These are phyloP conservation scores for Procambarus virginalis DNA, from an alignment of 1,140 invertebrate species.

Conservation along the genomic window DNA sequence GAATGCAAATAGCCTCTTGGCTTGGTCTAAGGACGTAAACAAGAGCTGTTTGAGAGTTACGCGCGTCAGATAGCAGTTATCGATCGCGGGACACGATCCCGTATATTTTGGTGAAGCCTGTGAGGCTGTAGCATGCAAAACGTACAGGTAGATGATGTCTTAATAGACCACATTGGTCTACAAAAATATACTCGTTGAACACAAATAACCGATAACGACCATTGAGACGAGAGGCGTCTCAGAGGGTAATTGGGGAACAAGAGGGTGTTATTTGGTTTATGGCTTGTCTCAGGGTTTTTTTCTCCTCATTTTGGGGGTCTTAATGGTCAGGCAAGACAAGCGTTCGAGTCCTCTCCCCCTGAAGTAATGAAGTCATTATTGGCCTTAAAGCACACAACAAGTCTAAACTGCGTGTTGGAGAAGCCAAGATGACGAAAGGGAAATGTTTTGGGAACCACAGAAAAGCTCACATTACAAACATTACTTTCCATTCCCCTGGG, in stretches of 20 bases:
- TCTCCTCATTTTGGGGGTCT: background rate
- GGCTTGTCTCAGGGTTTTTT: background rate
- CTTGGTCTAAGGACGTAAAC: background rate
- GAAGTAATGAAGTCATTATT: conserved; percentile 5
- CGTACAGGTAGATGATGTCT: background rate
- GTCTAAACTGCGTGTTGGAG: background rate
- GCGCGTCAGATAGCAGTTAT: background rate
- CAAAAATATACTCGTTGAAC: background rate
- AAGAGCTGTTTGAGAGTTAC: background rate
- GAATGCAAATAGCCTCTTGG: background rate
- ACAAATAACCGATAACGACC: background rate
- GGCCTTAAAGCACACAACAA: background rate
- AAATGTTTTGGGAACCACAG: no score
- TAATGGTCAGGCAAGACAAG: conserved; percentile 10
- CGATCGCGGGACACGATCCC: background rate
- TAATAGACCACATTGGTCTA: background rate
- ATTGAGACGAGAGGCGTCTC: background rate
- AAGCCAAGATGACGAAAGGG: no score
- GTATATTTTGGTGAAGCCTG: background rate
- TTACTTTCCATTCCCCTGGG: no score
- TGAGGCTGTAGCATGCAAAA: background rate
- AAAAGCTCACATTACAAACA: no score
- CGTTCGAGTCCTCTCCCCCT: background rate
- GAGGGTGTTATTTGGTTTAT: background rate
- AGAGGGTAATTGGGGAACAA: conserved; percentile 4